These are phyloP conservation scores for Rhinogobius similis DNA, from an alignment of 2,113 vertebrate species.

Conservation along the genomic window DNA sequence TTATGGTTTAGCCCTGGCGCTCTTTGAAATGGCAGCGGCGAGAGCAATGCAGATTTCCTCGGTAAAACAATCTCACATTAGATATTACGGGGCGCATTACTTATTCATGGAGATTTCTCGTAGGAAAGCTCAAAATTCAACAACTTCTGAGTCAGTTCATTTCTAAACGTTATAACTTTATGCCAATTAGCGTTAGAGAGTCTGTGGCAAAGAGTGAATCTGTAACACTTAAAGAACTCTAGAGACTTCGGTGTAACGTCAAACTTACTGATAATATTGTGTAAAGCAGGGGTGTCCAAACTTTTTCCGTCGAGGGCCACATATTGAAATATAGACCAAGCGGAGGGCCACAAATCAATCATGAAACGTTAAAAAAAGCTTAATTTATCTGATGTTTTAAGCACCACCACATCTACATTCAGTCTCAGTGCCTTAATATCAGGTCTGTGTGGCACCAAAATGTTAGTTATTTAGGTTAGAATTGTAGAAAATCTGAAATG, in stretches of 20 bases:
- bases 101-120: conserved; percentile 29
- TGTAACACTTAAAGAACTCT: conserved; percentile 26
- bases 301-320: too few relatives aligned
- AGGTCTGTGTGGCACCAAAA: too few relatives aligned
- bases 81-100: background rate
- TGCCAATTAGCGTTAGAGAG: conserved; percentile 38
- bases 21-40: background rate
- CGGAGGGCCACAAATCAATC: too few relatives aligned
- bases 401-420: too few relatives aligned
- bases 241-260: conserved; percentile 13
- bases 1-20: conserved; percentile 26
- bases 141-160: conserved; percentile 23
- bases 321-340: too few relatives aligned
- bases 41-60: conserved; percentile 8
- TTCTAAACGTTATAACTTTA: conserved; percentile 39
- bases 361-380: too few relatives aligned
- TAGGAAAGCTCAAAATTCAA: background rate
- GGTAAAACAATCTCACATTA: background rate
- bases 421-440: too few relatives aligned
- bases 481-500: too few relatives aligned
- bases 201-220: conserved; percentile 17
- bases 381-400: too few relatives aligned
- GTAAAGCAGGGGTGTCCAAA: too few relatives aligned
- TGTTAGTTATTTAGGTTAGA: too few relatives aligned
- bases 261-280: too few relatives aligned